phyloP scores from a whole-genome alignment of 2,797 vertebrate genomes.

The Acipenser oxyrinchus region DNA sequence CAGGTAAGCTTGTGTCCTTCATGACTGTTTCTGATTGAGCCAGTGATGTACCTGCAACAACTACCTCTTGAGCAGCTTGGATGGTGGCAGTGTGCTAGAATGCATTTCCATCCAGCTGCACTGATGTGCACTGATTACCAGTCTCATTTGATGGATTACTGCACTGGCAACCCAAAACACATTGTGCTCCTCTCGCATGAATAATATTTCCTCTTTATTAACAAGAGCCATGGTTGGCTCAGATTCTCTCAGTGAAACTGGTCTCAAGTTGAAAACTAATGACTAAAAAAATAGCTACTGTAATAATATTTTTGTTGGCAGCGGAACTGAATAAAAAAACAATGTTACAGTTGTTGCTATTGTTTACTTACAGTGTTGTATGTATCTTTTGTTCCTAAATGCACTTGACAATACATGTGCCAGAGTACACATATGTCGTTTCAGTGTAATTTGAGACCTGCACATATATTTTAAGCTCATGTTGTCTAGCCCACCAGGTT shows the following conservation, averaged over 20 bases:
- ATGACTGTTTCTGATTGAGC: too few species aligned
- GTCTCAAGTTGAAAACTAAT: slow-evolving; percentile 19
- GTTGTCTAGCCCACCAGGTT: slow-evolving; percentile 26
- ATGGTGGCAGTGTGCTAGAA: too few species aligned
- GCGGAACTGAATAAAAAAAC: slow-evolving; percentile 1
- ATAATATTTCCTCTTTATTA: slow-evolving; percentile 17
- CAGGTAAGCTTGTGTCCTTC: too few species aligned
- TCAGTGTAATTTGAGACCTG: slow-evolving; percentile 26
- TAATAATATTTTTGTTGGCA: slow-evolving; percentile 66
- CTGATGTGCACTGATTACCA: too few species aligned
- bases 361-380: slow-evolving; percentile 52
- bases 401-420: slow-evolving; percentile 7
- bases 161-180: too few species aligned
- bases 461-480: slow-evolving; percentile 21
- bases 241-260: slow-evolving; percentile 14
- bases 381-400: slow-evolving; percentile 31
- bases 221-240: slow-evolving; percentile 16
- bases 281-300: slow-evolving; percentile 48
- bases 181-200: slow-evolving; percentile 16
- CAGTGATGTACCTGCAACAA: too few species aligned
- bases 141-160: too few species aligned
- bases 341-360: slow-evolving; percentile 54
- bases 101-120: too few species aligned
- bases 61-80: too few species aligned
- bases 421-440: not conserved